These are phyloP conservation scores for Therioaphis trifolii DNA, from an alignment of 2,888 invertebrate genomes.

Conservation along the genomic window DNA sequence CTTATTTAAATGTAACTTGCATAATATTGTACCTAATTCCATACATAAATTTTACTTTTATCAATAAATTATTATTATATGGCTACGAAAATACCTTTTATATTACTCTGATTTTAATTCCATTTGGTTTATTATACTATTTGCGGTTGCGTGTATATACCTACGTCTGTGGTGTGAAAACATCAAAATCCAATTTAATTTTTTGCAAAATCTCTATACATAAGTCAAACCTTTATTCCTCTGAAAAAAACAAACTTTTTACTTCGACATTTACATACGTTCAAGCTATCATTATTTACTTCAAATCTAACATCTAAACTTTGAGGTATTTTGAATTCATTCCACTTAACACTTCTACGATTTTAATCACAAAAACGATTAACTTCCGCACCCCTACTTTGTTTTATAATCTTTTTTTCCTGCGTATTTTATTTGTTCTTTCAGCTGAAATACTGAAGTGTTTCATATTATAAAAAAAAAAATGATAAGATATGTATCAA, in stretches of 20 bases:
- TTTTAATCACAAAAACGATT: conserved; percentile 44
- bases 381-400: background rate
- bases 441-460: no score
- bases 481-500: no score
- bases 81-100: background rate
- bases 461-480: no score
- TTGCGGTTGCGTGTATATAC: background rate
- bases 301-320: conserved; percentile 2
- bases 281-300: conserved; percentile 49
- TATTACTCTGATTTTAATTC: conserved; percentile 42
- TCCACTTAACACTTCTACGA: conserved; percentile 9
- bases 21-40: background rate
- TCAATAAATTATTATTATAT: conserved; percentile 40
- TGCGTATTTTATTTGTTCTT: background rate
- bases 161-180: conserved; percentile 26
- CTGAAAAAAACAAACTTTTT: conserved; percentile 17
- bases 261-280: conserved; percentile 30
- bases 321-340: conserved; percentile 19
- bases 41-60: background rate
- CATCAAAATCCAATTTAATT: conserved; percentile 58
- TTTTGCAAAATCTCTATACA: conserved; percentile 7
- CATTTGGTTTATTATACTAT: conserved; percentile 36
- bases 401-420: conserved; percentile 21
- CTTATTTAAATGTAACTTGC: background rate
- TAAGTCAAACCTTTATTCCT: conserved; percentile 31